These are phyloP conservation scores for Liodrosophila aerea DNA, from an alignment of 2,888 invertebrate species.

Conservation along the genomic window DNA sequence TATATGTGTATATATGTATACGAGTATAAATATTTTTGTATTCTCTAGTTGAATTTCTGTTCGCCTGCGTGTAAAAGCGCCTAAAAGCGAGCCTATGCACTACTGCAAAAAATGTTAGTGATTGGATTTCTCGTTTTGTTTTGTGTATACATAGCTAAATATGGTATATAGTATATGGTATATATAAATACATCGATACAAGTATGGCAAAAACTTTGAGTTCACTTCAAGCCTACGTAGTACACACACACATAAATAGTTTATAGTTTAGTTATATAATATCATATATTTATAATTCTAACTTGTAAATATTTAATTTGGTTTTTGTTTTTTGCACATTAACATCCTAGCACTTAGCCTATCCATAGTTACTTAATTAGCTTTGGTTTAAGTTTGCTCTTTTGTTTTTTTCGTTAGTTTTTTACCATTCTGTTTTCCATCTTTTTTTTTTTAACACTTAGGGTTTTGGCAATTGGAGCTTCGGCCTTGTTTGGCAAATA, in stretches of 20 bases:
- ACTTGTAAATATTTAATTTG: slow-evolving; percentile 58
- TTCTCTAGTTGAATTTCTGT: slow-evolving; percentile 13
- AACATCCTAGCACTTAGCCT: slow-evolving; percentile 44
- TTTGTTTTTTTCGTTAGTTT: slow-evolving; percentile 32
- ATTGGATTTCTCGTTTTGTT: slow-evolving; percentile 34
- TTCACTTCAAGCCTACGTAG: slow-evolving; percentile 60
- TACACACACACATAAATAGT: slow-evolving; percentile 56
- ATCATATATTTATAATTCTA: slow-evolving; percentile 43
- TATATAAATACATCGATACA: slow-evolving; percentile 61
- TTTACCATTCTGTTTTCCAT: slow-evolving; percentile 38
- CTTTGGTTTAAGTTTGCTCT: slow-evolving; percentile 45
- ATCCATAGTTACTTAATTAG: slow-evolving; percentile 50
- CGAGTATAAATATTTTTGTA: slow-evolving; percentile 24
- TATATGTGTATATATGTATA: slow-evolving; percentile 14
- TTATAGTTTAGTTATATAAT: slow-evolving; percentile 28
- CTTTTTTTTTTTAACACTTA: slow-evolving; percentile 64
- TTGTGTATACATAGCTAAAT: slow-evolving; percentile 34
- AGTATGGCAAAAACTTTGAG: slow-evolving; percentile 58
- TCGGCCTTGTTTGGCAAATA: slow-evolving; percentile 42
- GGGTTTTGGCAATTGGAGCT: slow-evolving; percentile 70
- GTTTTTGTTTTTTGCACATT: slow-evolving; percentile 28
- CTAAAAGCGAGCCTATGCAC: slow-evolving; percentile 70
- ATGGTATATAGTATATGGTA: slow-evolving; percentile 31
- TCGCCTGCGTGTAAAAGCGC: slow-evolving; percentile 75
- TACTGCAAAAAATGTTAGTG: slow-evolving; percentile 66